Conservation (phyloP, 2,797 vertebrate genomes). For the Bradypodion ventrale region DNA sequence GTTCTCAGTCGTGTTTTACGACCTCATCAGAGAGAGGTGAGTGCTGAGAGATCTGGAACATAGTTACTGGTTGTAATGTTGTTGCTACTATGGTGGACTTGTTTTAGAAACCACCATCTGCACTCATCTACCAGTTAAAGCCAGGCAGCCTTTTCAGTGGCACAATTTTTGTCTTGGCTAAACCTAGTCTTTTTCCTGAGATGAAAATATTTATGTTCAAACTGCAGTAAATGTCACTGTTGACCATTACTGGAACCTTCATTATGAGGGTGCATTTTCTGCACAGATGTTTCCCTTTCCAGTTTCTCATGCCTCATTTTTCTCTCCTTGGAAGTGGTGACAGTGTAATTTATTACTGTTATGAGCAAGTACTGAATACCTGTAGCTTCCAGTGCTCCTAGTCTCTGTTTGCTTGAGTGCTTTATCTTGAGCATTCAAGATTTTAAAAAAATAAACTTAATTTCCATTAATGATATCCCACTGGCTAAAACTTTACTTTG, state of each 20-base stretch:
- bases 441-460: background rate
- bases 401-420: background rate
- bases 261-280: background rate
- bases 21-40: constrained; percentile 97
- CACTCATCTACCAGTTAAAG: background rate
- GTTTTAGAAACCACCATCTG: background rate
- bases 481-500: background rate
- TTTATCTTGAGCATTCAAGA: background rate
- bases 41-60: constrained; percentile 27
- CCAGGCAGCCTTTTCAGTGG: background rate
- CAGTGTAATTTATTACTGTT: background rate
- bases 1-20: constrained; percentile 88
- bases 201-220: background rate
- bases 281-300: background rate
- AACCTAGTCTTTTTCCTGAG: background rate
- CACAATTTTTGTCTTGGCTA: background rate
- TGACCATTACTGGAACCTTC: background rate
- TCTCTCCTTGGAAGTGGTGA: background rate
- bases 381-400: too few species aligned
- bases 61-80: background rate
- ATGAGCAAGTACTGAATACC: background rate
- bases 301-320: background rate
- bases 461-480: background rate
- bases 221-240: background rate
- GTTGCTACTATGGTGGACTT: background rate